Conservation (phyloP, 2,888 invertebrate species). For the Auanema freiburgensis region DNA sequence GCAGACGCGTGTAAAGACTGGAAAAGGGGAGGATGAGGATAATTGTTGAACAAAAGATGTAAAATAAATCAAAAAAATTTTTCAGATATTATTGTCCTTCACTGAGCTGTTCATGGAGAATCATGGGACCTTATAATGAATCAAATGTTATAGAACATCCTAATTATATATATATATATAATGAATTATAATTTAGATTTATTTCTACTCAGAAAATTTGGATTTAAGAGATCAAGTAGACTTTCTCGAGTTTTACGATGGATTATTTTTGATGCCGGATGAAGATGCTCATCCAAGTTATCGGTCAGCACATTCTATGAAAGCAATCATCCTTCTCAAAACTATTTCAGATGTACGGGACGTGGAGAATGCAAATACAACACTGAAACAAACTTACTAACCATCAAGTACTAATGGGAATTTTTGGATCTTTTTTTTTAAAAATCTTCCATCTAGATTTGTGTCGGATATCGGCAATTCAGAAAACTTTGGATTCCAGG, state of each 20-base stretch:
- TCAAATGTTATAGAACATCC: constrained; percentile 19
- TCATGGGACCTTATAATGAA: constrained; percentile 29
- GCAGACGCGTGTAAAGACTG: too few relatives aligned
- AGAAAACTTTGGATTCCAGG: constrained; percentile 38
- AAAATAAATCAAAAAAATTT: background rate
- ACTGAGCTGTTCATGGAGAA: constrained; percentile 33
- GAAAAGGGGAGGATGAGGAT: too few relatives aligned
- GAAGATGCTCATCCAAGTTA: constrained; percentile 19
- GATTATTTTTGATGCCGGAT: constrained; percentile 11
- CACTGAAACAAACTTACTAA: constrained; percentile 23
- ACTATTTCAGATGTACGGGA: constrained; percentile 24
- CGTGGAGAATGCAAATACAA: constrained; percentile 23
- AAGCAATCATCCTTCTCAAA: background rate
- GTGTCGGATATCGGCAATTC: constrained; percentile 19
- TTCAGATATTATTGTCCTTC: constrained; percentile 30
- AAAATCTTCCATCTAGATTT: constrained; percentile 23
- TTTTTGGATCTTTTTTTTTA: background rate
- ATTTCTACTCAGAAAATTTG: constrained; percentile 37
- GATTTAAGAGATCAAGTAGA: constrained; percentile 34
- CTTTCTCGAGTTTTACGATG: constrained; percentile 30
- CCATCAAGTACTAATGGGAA: constrained; percentile 10
- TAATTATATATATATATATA: constrained; percentile 1
- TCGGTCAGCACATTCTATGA: constrained; percentile 8
- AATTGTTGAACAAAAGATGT: too few relatives aligned
- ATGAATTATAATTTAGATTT: constrained; percentile 16